A percentile compares a stretch with the other conserved stretches of the same genome.
These are phyloP conservation scores for Drosophila demipolita DNA, from an alignment of 2,888 invertebrate genomes.

Conservation along the genomic window DNA sequence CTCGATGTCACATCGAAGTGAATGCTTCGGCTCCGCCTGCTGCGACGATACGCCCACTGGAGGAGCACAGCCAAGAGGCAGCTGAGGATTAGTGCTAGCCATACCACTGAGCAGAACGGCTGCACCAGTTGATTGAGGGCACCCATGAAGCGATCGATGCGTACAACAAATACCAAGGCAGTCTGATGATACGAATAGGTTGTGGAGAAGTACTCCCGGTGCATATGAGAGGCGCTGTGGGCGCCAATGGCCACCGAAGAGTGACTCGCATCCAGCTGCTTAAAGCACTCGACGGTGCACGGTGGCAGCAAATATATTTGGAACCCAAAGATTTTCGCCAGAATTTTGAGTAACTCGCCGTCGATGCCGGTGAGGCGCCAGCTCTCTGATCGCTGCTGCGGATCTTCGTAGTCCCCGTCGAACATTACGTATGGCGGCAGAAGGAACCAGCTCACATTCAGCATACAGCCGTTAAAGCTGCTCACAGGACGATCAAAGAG, in stretches of 20 bases:
- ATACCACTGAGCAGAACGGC: conserved; percentile 66
- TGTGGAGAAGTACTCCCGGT: conserved; percentile 53
- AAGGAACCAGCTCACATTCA: conserved; percentile 67
- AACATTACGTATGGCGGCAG: conserved; percentile 70
- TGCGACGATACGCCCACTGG: conserved; percentile 26
- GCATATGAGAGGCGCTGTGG: conserved; percentile 62
- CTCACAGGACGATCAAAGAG: conserved; percentile 59
- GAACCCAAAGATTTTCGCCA: conserved; percentile 71
- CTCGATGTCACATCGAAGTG: conserved; percentile 58
- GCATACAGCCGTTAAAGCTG: conserved; percentile 65
- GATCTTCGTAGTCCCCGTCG: conserved; percentile 59
- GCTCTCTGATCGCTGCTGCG: conserved; percentile 37
- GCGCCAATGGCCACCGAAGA: conserved; percentile 75
- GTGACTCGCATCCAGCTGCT: conserved; percentile 57
- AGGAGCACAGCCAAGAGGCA: conserved; percentile 35
- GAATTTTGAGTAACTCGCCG: conserved; percentile 68
- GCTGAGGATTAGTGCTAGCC: conserved; percentile 57
- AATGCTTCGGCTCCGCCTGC: conserved; percentile 3
- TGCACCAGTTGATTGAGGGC: conserved; percentile 65
- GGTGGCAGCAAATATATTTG: conserved; percentile 64
- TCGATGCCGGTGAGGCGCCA: conserved; percentile 76
- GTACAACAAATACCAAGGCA: conserved; percentile 71
- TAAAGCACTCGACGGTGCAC: conserved; percentile 44
- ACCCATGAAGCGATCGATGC: conserved; percentile 56
- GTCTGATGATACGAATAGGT: conserved; percentile 74